Evolutionary conservation across 2,888 invertebrate genomes (phyloP).

Genomic region (Trissoscelio sp.): DNA sequence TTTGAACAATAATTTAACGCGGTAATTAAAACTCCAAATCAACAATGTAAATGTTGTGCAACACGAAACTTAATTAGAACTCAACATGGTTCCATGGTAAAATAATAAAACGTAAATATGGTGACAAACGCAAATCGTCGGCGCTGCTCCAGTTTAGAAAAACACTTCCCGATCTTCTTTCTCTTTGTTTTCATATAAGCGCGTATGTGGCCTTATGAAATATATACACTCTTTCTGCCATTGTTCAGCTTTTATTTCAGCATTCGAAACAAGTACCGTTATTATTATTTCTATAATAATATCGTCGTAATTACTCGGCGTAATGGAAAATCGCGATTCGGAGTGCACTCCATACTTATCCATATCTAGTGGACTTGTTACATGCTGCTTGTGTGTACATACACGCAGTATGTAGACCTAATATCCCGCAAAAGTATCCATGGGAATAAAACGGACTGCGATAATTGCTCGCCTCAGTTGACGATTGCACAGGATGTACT

Average conservation of each 20-base stretch:
- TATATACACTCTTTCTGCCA: slow-evolving; percentile 48
- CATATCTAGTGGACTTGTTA: slow-evolving; percentile 31
- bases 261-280: slow-evolving; percentile 47
- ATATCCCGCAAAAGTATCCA: slow-evolving; percentile 9
- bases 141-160: slow-evolving; percentile 32
- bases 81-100: not conserved
- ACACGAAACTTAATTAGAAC: slow-evolving; percentile 32
- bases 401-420: not conserved
- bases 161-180: slow-evolving; percentile 37
- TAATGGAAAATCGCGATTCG: slow-evolving; percentile 54
- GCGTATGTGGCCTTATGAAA: slow-evolving; percentile 46
- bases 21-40: not conserved
- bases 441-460: slow-evolving; percentile 35
- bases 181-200: slow-evolving; percentile 49
- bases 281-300: slow-evolving; percentile 64
- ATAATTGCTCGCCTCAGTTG: slow-evolving; percentile 27
- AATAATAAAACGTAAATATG: slow-evolving; percentile 29
- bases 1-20: not conserved
- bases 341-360: slow-evolving; percentile 19
- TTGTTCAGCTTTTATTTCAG: slow-evolving; percentile 57
- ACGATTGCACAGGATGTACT: slow-evolving; percentile 3
- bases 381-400: not conserved
- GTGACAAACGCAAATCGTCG: slow-evolving; percentile 29
- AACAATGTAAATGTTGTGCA: slow-evolving; percentile 28
- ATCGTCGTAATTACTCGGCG: slow-evolving; percentile 55